These are phyloP conservation scores for Ctenicera cuprea DNA, from an alignment of 2,888 invertebrate species.

Conservation along the genomic window DNA sequence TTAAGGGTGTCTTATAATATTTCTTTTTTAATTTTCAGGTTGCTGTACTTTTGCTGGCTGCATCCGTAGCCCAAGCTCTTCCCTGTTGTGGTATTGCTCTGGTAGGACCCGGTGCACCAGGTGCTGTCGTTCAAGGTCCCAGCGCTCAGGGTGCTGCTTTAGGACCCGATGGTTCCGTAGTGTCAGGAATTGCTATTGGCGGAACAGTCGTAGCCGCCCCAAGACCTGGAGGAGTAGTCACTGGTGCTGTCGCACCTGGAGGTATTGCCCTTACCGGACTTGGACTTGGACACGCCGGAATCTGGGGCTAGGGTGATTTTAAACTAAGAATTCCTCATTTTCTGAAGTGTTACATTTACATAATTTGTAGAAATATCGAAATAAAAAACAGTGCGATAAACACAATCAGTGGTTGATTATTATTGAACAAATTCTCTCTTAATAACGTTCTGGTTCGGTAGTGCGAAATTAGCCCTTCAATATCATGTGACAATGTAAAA, in stretches of 20 bases:
- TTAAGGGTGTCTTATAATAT: background rate
- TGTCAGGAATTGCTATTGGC: constrained; percentile 71
- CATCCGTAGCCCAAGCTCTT: constrained; percentile 53
- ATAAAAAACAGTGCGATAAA: constrained; percentile 11
- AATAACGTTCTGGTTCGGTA: no score
- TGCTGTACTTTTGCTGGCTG: constrained; percentile 39
- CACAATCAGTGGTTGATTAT: background rate
- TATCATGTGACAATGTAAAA: constrained; percentile 4
- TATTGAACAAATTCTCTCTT: no score
- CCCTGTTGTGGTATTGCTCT: constrained; percentile 45
- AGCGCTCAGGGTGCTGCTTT: constrained; percentile 51
- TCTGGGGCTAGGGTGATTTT: background rate
- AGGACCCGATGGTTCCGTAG: constrained; percentile 71
- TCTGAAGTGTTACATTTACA: constrained; percentile 13
- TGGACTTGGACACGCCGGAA: constrained; percentile 17
- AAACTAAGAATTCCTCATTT: background rate
- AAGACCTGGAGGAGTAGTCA: constrained; percentile 58
- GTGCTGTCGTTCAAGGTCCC: constrained; percentile 48
- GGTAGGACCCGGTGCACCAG: constrained; percentile 57
- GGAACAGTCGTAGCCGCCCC: constrained; percentile 69
- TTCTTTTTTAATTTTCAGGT: constrained; percentile 35
- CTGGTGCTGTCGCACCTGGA: constrained; percentile 33
- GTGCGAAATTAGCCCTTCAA: no score
- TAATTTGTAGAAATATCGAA: constrained; percentile 6
- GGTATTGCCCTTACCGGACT: background rate